Conservation (phyloP, 1,140 invertebrate genomes). For the Solenopsis invicta region DNA sequence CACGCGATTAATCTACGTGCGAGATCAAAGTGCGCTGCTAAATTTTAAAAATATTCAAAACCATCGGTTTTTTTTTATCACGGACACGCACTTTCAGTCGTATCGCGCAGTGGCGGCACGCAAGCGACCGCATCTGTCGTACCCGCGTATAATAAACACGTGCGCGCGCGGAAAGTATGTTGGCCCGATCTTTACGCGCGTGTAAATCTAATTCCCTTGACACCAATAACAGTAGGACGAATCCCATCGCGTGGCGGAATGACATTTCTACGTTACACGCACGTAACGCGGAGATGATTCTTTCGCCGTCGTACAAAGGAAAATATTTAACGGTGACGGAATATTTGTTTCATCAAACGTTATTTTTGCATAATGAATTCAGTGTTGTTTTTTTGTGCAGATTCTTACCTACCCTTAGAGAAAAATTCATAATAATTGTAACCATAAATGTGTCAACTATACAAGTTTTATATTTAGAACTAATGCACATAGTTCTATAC, state of each 20-base stretch:
- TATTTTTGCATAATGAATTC: not conserved
- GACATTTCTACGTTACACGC: constrained; percentile 16
- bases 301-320: not conserved
- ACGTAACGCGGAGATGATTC: not conserved
- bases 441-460: too few relatives aligned
- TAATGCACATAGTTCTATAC: too few relatives aligned
- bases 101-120: constrained; percentile 26
- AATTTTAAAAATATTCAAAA: constrained; percentile 47
- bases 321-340: not conserved
- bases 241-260: constrained; percentile 32
- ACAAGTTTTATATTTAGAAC: too few relatives aligned
- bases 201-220: constrained; percentile 66
- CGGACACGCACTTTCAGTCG: constrained; percentile 11
- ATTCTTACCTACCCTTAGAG: not conserved
- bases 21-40: not conserved
- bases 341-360: not conserved
- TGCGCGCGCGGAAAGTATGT: constrained; percentile 51
- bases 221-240: constrained; percentile 56
- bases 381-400: not conserved
- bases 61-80: not conserved
- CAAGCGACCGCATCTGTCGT: constrained; percentile 56
- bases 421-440: too few relatives aligned
- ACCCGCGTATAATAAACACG: constrained; percentile 60
- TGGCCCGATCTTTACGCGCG: constrained; percentile 63
- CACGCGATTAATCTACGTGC: constrained; percentile 23